Evolutionary conservation across 2,888 invertebrate genomes (phyloP).

Genomic region (Subacronicta megacephala): DNA sequence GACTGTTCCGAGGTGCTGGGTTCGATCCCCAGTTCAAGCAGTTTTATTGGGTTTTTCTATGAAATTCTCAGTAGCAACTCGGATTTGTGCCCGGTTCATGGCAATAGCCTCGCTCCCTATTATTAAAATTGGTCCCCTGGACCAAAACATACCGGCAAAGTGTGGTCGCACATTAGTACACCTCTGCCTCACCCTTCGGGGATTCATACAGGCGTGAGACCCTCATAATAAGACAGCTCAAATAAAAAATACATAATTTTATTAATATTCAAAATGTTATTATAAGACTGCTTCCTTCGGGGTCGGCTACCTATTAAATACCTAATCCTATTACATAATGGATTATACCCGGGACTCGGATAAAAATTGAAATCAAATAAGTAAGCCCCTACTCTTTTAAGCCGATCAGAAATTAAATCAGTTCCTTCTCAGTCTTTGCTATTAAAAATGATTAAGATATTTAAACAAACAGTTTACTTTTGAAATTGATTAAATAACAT

Average conservation of each 20-base stretch:
- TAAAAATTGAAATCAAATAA: slow-evolving; percentile 9
- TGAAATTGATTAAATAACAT: not conserved
- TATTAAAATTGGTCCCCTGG: too few relatives aligned
- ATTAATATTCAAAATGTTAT: slow-evolving; percentile 1
- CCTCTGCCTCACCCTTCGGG: too few relatives aligned
- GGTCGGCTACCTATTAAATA: slow-evolving; percentile 3
- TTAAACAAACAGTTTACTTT: not conserved
- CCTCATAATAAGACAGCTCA: not conserved
- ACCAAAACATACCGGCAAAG: too few relatives aligned
- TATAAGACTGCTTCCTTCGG: slow-evolving; percentile 8
- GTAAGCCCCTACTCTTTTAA: slow-evolving; percentile 9
- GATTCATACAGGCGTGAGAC: too few relatives aligned
- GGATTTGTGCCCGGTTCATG: too few relatives aligned
- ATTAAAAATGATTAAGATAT: not conserved
- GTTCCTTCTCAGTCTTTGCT: not conserved
- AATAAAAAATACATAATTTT: slow-evolving; percentile 3
- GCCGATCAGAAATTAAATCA: not conserved
- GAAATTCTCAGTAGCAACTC: too few relatives aligned
- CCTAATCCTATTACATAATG: too few relatives aligned
- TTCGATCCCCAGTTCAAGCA: too few relatives aligned
- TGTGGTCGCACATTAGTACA: too few relatives aligned
- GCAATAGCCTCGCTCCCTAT: too few relatives aligned
- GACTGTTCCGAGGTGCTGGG: too few relatives aligned
- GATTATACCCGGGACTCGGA: slow-evolving; percentile 5
- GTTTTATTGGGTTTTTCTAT: too few relatives aligned